Base-by-base conservation (phyloP, 2,797 vertebrate species). In the Manis pentadactyla region DNA sequence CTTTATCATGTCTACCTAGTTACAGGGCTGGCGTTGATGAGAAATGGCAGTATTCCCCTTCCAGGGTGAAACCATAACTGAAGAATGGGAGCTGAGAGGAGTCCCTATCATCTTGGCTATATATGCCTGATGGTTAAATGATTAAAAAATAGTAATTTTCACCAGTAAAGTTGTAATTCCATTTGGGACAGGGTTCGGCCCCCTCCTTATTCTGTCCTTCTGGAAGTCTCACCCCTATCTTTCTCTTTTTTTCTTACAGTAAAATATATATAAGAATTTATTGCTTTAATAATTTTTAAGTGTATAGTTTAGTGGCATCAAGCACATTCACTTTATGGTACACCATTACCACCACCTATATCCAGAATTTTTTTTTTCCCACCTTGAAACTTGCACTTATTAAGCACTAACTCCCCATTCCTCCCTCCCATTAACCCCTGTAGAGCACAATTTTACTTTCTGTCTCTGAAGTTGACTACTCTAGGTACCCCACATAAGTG, bases 71-170 rank as follows among this genome's bases (percentile, higher is more conserved):
- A 81, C 39, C 23, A 93, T 49, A 93, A 79, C 27, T 39, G 63
- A 93, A 88, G 77, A 88, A 95, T 39, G n/a, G 66, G 64, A 84
- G 42, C 57, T 87, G 64, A 49, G 69, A 71, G 15, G 25, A 92
- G 51, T 46, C 78, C 71, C 53, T 59, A 34, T 82, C 61, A 90
- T 90, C 61, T 77, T n/a, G 89, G 85, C 74, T 92, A 85, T 85
- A 78, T 49, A 59, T 69, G 46, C 42, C 61, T 73, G 73, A 61
- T 6, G 49, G n/a, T 91, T 73, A 73, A 83, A 49, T 63, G n/a
- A 73, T 91, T 73, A 14, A 14, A 27, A 89, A 89, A 89, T 46
- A 78, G 55, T 55, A 59, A 23, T 79, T 94, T 94, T 92, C 27
- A 79, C 29, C n/a, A 87, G 31, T n/a, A 31, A 92, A 85, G 31